phyloP scores from a whole-genome alignment of 2,797 vertebrate genomes.

The Lithobates sylvaticus region DNA sequence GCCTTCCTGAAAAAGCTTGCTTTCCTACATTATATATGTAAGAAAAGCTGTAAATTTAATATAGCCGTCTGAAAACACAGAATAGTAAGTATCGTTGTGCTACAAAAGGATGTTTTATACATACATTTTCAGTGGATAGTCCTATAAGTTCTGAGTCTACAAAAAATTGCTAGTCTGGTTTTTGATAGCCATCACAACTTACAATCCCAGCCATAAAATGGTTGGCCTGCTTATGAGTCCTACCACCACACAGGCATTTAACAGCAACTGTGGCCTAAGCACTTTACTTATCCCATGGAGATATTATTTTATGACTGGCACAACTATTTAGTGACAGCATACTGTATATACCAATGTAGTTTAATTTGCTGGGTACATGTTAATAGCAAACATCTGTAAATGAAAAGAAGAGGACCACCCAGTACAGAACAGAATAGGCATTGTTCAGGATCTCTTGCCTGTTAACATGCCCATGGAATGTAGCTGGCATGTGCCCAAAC shows the following conservation, averaged over 20 bases:
- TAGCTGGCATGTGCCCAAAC: conserved; percentile 54
- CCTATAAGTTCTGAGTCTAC: neutral
- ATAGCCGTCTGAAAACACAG: too few species aligned
- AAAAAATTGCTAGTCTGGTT: neutral
- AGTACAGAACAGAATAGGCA: conserved; percentile 52
- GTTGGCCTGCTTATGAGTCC: conserved; percentile 26
- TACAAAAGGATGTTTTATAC: neutral
- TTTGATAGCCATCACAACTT: neutral
- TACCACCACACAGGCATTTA: conserved; percentile 6
- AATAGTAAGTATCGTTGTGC: too few species aligned
- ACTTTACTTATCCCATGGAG: conserved; percentile 38
- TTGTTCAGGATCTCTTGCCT: conserved; percentile 51
- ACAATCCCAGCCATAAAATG: conserved; percentile 9
- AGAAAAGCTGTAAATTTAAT: too few species aligned
- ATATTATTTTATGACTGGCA: conserved; percentile 49
- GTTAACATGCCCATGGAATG: conserved; percentile 56
- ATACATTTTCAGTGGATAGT: neutral
- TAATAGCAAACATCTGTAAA: conserved; percentile 62
- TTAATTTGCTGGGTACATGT: conserved; percentile 51
- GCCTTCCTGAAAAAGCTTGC: too few species aligned
- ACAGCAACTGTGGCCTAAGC: conserved; percentile 34
- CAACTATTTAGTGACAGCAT: conserved; percentile 36
- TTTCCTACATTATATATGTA: too few species aligned
- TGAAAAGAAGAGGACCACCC: conserved; percentile 53
- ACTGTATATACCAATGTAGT: conserved; percentile 37